phyloP scores from a whole-genome alignment of 2,113 vertebrate genomes.

The Podilymbus podiceps region DNA sequence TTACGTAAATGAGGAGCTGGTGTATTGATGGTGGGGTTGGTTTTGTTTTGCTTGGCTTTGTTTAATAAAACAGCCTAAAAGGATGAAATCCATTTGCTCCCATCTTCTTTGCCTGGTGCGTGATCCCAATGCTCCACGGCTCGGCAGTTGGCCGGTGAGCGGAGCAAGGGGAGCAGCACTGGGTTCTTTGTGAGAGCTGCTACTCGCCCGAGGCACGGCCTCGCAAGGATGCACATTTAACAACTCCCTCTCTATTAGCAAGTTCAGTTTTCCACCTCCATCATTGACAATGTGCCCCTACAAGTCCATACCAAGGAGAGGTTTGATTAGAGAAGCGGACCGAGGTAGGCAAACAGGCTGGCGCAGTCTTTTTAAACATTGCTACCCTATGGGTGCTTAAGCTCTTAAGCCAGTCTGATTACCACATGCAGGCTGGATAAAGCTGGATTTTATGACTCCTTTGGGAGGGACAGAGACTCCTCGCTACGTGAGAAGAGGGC shows the following conservation, averaged over 20 bases:
- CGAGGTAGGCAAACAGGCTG: neutral
- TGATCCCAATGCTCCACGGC: rapidly evolving
- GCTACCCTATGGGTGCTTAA: neutral
- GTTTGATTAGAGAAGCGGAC: neutral
- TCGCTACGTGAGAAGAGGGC: neutral
- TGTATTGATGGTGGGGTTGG: neutral
- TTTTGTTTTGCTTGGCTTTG: constrained; percentile 2
- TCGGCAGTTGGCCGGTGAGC: rapidly evolving
- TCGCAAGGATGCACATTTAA: rapidly evolving
- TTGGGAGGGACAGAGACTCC: neutral
- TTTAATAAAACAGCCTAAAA: constrained; percentile 49
- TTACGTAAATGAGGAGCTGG: neutral
- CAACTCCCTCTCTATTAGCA: neutral
- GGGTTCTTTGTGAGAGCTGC: neutral
- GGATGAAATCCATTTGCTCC: neutral
- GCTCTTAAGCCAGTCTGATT: constrained; percentile 49
- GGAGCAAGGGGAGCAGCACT: rapidly evolving
- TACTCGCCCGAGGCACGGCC: rapidly evolving
- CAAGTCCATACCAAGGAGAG: neutral
- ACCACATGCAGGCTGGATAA: constrained; percentile 17
- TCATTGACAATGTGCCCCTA: neutral
- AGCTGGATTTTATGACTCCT: constrained; percentile 46
- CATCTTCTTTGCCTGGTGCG: neutral
- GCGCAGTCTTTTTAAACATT: neutral
- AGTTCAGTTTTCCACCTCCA: neutral